Conservation (phyloP, 2,888 invertebrate genomes). For the Mechanitis messenoides region DNA sequence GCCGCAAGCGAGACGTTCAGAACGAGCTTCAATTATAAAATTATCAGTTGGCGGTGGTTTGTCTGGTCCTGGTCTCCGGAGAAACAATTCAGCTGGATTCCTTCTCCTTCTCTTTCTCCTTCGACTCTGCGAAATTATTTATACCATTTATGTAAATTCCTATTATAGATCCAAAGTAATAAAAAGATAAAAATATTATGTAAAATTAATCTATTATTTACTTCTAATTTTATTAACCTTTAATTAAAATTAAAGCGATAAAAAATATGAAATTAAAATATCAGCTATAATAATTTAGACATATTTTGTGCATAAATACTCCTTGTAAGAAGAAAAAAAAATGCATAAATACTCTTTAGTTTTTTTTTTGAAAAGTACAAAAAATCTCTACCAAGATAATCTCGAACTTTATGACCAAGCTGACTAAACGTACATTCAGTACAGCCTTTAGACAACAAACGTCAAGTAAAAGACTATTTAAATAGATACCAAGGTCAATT, state of each 20-base stretch:
- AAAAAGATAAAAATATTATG: background rate
- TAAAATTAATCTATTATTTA: background rate
- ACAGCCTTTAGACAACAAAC: conserved; percentile 49
- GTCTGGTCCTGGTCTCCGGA: conserved; percentile 63
- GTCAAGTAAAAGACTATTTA: too few relatives aligned
- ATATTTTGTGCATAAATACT: too few relatives aligned
- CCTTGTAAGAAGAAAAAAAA: too few relatives aligned
- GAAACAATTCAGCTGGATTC: conserved; percentile 81
- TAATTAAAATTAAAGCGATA: background rate
- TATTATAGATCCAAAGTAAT: background rate
- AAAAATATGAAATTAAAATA: background rate
- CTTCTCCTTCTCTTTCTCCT: conserved; percentile 82
- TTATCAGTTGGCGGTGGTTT: conserved; percentile 76
- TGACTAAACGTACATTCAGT: conserved; percentile 51
- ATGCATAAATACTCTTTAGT: too few relatives aligned
- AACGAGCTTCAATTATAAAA: conserved; percentile 64
- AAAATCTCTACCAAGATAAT: background rate
- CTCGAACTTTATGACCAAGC: conserved; percentile 67
- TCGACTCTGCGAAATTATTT: conserved; percentile 76
- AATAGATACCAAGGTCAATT: too few relatives aligned
- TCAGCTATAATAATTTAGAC: too few relatives aligned
- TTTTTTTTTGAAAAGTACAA: background rate
- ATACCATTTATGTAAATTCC: background rate
- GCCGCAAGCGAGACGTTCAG: conserved; percentile 31
- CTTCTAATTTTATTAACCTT: too few relatives aligned